Evolutionary conservation across 2,113 vertebrate species (phyloP).

Genomic region (Stomatorhinus ivindoensis): DNA sequence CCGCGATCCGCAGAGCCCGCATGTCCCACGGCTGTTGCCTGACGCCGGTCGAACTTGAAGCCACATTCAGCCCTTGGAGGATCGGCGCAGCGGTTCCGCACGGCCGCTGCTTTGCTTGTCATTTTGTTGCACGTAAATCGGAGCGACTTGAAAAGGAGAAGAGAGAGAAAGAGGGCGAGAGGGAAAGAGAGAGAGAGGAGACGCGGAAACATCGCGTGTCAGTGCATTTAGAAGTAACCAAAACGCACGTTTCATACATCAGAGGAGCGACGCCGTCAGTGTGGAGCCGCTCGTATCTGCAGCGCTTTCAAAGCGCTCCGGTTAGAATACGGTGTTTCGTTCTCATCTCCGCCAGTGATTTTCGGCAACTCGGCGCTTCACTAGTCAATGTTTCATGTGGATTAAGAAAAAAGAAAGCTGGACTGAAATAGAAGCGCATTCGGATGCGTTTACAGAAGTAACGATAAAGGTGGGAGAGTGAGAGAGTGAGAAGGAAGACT

Average conservation of each 20-base stretch:
- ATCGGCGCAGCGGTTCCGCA: background rate
- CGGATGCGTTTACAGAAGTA: background rate
- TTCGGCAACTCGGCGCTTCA: background rate
- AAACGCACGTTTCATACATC: slow-evolving; percentile 5
- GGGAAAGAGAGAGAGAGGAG: background rate
- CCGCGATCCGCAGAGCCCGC: background rate
- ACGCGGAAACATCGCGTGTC: background rate
- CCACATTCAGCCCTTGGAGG: background rate
- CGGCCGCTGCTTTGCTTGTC: background rate
- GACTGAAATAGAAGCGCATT: background rate
- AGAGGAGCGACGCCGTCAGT: background rate
- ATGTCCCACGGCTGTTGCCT: background rate
- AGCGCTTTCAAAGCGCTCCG: background rate
- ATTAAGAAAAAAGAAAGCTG: background rate
- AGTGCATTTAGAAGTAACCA: slow-evolving; percentile 23
- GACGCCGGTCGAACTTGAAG: background rate
- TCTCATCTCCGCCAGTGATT: background rate
- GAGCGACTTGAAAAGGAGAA: background rate
- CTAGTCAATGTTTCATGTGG: background rate
- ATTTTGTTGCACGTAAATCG: background rate
- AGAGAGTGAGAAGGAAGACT: background rate
- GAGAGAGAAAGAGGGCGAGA: background rate
- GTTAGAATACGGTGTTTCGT: background rate
- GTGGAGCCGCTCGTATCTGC: background rate
- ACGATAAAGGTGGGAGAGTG: background rate